Evolutionary conservation across 1,140 invertebrate species (phyloP).

Genomic region (Drosophila melanica): DNA sequence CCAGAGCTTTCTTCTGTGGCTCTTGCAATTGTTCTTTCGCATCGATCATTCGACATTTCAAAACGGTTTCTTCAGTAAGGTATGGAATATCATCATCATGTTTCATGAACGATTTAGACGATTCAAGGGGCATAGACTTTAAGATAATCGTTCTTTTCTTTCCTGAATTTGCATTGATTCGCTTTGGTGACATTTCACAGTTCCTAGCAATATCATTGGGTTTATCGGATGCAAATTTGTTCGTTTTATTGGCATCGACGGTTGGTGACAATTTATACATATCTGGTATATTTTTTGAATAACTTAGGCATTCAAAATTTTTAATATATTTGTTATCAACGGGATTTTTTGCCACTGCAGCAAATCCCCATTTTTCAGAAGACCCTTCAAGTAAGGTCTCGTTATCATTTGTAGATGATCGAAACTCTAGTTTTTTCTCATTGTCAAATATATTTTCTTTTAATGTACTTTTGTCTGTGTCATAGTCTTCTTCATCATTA

Average conservation of each 20-base stretch:
- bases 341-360: slow-evolving; percentile 87
- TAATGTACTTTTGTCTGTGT: slow-evolving; percentile 73
- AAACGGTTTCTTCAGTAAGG: slow-evolving; percentile 72
- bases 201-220: slow-evolving; percentile 19
- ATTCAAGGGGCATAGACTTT: slow-evolving; percentile 75
- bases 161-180: slow-evolving; percentile 23
- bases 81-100: slow-evolving; percentile 77
- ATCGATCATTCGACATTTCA: slow-evolving; percentile 72
- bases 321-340: slow-evolving; percentile 75
- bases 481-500: slow-evolving; percentile 76
- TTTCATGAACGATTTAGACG: slow-evolving; percentile 50
- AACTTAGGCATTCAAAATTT: slow-evolving; percentile 47
- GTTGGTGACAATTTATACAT: slow-evolving; percentile 27
- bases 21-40: slow-evolving; percentile 52
- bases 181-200: slow-evolving; percentile 7
- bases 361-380: slow-evolving; percentile 91
- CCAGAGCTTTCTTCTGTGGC: slow-evolving; percentile 18
- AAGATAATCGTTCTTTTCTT: slow-evolving; percentile 73
- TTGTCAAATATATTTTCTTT: slow-evolving; percentile 74
- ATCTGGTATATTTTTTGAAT: slow-evolving; percentile 25
- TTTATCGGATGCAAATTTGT: slow-evolving; percentile 11
- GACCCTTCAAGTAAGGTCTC: slow-evolving; percentile 46
- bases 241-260: slow-evolving; percentile 27
- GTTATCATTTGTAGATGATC: slow-evolving; percentile 35
- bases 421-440: slow-evolving; percentile 55